Percentiles rank a stretch among this genome's conserved stretches.
Conservation (phyloP, 2,797 vertebrate species). For the Sebastes baramenuke region DNA sequence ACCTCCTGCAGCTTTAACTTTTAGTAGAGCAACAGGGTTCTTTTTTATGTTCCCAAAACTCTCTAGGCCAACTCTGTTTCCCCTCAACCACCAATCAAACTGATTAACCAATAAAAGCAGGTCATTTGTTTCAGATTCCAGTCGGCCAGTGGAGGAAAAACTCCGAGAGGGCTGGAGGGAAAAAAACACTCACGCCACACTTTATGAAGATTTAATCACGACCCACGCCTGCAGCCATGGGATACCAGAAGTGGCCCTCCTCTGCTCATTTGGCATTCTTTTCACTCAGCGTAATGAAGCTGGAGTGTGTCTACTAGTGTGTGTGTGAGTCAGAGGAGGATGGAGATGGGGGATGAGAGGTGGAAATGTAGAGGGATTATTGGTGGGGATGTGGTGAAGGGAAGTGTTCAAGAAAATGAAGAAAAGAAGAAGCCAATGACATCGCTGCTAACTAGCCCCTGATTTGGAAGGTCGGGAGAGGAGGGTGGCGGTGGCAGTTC, state of each 20-base stretch:
- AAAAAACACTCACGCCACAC: slow-evolving; percentile 27
- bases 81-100: slow-evolving; percentile 33
- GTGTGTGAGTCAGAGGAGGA: slow-evolving; percentile 25
- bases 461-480: slow-evolving; percentile 45
- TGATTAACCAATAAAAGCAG: slow-evolving; percentile 32
- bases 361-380: slow-evolving; percentile 33
- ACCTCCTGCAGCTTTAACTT: background rate
- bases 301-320: slow-evolving; percentile 37
- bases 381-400: slow-evolving; percentile 15
- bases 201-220: slow-evolving; percentile 72
- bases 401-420: slow-evolving; percentile 10
- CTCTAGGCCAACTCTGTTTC: background rate
- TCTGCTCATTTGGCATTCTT: slow-evolving; percentile 61
- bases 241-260: slow-evolving; percentile 55
- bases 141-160: background rate
- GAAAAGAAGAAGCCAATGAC: slow-evolving; percentile 24
- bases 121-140: slow-evolving; percentile 36
- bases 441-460: slow-evolving; percentile 41
- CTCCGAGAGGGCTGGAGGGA: slow-evolving; percentile 3
- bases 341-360: slow-evolving; percentile 20
- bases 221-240: slow-evolving; percentile 47
- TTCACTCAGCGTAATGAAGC: slow-evolving; percentile 56
- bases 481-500: slow-evolving; percentile 43
- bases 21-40: background rate
- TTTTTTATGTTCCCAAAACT: background rate